These are phyloP conservation scores for Cirrhinus molitorella DNA, from an alignment of 2,797 vertebrate species.

Conservation along the genomic window DNA sequence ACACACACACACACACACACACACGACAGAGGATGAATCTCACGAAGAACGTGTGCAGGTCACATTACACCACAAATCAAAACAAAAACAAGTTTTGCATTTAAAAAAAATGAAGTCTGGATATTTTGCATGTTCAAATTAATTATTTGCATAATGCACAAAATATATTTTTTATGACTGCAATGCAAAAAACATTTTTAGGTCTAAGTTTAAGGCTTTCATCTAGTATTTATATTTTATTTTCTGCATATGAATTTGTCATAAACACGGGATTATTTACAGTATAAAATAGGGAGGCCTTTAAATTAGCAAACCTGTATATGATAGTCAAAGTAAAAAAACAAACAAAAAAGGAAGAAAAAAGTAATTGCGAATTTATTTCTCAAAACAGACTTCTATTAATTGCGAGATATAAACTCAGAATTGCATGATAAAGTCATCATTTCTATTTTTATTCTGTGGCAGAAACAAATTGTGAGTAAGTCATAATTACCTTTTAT, in stretches of 20 bases:
- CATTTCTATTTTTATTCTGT: too few species aligned
- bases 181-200: neutral
- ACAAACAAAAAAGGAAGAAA: too few species aligned
- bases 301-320: too few species aligned
- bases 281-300: neutral
- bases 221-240: neutral
- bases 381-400: too few species aligned
- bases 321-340: too few species aligned
- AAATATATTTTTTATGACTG: too few species aligned
- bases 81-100: neutral
- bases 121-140: too few species aligned
- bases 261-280: neutral
- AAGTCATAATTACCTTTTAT: too few species aligned
- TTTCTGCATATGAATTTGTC: neutral
- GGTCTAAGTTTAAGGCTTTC: neutral
- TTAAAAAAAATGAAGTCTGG: neutral
- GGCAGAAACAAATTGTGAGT: too few species aligned
- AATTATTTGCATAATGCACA: neutral
- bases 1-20: conserved; percentile 28
- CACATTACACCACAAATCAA: neutral
- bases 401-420: too few species aligned
- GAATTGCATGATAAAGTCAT: too few species aligned
- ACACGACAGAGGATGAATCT: neutral
- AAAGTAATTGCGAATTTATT: too few species aligned
- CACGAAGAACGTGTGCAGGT: neutral